phyloP scores from a whole-genome alignment of 2,797 vertebrate genomes.

The Orientallactaga sibirica region DNA sequence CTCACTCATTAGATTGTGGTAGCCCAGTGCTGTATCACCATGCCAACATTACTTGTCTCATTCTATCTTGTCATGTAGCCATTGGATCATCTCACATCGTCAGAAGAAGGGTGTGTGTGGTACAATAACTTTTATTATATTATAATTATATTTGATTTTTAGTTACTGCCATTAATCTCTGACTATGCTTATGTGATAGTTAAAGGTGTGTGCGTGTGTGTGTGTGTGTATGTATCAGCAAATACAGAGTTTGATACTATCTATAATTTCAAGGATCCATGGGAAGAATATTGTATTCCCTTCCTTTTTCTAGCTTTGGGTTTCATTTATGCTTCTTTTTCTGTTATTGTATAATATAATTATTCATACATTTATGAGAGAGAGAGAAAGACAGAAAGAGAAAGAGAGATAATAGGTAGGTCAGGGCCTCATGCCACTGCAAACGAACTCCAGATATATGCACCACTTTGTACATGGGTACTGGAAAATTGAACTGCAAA shows the following conservation, averaged over 20 bases:
- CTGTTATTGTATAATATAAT: neutral
- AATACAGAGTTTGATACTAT: neutral
- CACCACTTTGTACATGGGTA: too few relatives aligned
- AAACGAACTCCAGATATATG: too few relatives aligned
- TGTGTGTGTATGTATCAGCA: neutral
- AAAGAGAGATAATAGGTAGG: too few relatives aligned
- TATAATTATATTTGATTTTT: neutral
- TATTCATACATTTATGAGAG: too few relatives aligned
- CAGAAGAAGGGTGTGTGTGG: neutral
- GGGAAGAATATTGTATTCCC: neutral
- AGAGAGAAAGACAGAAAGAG: too few relatives aligned
- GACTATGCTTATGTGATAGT: neutral
- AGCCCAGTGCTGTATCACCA: neutral
- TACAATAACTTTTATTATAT: neutral
- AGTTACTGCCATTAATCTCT: neutral
- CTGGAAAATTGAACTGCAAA: too few relatives aligned
- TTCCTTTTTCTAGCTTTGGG: neutral
- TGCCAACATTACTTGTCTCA: too few relatives aligned
- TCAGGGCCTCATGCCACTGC: too few relatives aligned
- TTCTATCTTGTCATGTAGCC: neutral
- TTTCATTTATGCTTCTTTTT: neutral
- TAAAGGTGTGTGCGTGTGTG: too few relatives aligned
- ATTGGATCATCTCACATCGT: neutral
- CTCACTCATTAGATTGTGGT: neutral
- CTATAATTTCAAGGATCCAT: neutral